These are phyloP conservation scores for Campylomormyrus tamandua DNA, from an alignment of 2,113 vertebrate species.

Conservation along the genomic window DNA sequence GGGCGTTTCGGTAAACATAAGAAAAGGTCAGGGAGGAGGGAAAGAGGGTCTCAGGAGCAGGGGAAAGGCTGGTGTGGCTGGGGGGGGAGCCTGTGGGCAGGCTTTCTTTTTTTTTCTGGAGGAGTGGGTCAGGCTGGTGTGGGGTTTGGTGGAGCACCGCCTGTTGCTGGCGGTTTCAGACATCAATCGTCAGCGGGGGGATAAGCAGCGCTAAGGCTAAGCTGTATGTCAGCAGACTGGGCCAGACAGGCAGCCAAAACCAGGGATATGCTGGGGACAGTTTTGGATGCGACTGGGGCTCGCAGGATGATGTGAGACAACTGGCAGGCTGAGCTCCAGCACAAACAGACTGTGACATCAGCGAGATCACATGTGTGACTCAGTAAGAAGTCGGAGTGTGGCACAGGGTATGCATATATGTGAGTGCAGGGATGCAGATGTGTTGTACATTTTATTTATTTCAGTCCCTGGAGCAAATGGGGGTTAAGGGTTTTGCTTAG, in stretches of 20 bases:
- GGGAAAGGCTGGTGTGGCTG: background rate
- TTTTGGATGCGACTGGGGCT: background rate
- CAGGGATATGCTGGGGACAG: background rate
- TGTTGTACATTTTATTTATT: background rate
- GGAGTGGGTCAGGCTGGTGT: background rate
- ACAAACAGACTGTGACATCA: background rate
- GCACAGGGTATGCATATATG: background rate
- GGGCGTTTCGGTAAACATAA: background rate
- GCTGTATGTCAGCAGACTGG: background rate
- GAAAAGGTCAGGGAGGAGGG: background rate
- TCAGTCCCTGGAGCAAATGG: background rate
- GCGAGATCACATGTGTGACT: background rate
- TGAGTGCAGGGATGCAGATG: background rate
- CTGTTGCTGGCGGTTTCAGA: background rate
- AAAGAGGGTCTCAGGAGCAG: background rate
- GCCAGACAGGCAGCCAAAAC: background rate
- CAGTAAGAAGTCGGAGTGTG: background rate
- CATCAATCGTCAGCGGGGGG: background rate
- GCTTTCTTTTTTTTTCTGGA: background rate
- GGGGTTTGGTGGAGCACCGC: background rate
- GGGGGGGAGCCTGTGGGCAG: background rate
- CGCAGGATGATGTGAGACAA: background rate
- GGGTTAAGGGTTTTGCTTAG: background rate
- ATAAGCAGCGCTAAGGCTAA: background rate
- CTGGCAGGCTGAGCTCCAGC: background rate